Conservation (phyloP, 1,140 invertebrate species). For the Calephelis virginiensis region DNA sequence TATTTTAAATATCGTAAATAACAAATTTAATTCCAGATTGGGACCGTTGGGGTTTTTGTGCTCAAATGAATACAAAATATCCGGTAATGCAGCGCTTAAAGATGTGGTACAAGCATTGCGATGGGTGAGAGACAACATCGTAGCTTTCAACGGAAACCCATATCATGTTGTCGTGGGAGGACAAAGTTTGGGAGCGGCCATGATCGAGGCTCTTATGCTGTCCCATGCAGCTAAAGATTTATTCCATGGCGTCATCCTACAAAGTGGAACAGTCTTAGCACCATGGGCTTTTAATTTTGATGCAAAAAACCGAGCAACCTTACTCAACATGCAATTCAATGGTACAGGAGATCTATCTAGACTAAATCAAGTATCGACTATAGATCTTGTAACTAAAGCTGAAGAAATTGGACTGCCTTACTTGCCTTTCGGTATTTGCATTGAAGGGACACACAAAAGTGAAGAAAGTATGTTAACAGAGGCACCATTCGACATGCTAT, state of each 20-base stretch:
- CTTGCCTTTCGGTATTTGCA: constrained; percentile 60
- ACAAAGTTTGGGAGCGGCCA: constrained; percentile 76
- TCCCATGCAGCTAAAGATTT: constrained; percentile 45
- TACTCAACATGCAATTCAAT: constrained; percentile 35
- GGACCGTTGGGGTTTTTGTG: constrained; percentile 76
- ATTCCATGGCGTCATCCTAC: constrained; percentile 62
- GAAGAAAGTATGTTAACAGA: constrained; percentile 51
- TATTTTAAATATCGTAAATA: too few species aligned
- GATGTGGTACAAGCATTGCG: constrained; percentile 82
- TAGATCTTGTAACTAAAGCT: constrained; percentile 41
- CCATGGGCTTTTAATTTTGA: constrained; percentile 66
- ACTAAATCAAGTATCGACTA: constrained; percentile 31
- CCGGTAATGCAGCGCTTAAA: constrained; percentile 85
- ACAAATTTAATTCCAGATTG: constrained; percentile 41
- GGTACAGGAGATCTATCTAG: constrained; percentile 24
- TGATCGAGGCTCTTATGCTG: constrained; percentile 58
- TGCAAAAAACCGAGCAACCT: constrained; percentile 41
- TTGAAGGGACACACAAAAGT: constrained; percentile 50
- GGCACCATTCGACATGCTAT: constrained; percentile 42
- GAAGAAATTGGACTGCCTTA: constrained; percentile 50
- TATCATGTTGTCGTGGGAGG: constrained; percentile 79
- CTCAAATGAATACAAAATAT: constrained; percentile 78
- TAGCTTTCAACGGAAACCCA: constrained; percentile 83
- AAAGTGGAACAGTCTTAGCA: constrained; percentile 62
- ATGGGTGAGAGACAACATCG: constrained; percentile 84